A percentile compares a stretch with the other conserved stretches of the same genome.
phyloP scores from a whole-genome alignment of 2,797 vertebrate genomes.

The Hapalemur alaotrensis region DNA sequence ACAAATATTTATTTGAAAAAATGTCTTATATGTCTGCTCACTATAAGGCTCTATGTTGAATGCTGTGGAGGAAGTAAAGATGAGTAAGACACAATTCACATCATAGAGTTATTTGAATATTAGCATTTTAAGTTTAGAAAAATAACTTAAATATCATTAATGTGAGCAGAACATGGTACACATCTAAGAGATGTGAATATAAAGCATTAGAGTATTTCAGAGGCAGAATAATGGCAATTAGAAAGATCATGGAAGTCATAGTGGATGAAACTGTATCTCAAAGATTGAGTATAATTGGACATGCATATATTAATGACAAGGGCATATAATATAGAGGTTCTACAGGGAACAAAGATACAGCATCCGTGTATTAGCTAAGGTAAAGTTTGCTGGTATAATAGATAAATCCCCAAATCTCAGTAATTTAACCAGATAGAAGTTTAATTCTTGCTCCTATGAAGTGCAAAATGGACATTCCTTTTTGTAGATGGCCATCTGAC shows the following conservation, averaged over 20 bases:
- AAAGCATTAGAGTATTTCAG: not conserved
- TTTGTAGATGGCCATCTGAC: not conserved
- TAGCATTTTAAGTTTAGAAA: conserved; percentile 22
- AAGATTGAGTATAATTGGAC: not conserved
- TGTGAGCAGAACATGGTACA: not conserved
- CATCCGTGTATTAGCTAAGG: not conserved
- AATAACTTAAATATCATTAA: not conserved
- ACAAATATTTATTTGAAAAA: not conserved
- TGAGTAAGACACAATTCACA: not conserved
- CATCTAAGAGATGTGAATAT: not conserved
- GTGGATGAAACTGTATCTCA: not conserved
- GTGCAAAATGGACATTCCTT: not conserved
- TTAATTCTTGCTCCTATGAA: not conserved
- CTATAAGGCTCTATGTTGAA: not conserved
- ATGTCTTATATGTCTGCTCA: not conserved
- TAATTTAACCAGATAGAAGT: not conserved
- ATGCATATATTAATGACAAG: not conserved
- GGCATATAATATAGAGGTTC: not conserved
- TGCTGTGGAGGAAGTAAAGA: not conserved
- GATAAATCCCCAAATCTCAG: not conserved
- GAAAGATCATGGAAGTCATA: not conserved
- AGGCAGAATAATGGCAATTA: not conserved
- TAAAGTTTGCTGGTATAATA: not conserved
- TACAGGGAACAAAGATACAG: not conserved
- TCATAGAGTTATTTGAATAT: not conserved